These are phyloP conservation scores for Philaenus spumarius DNA, from an alignment of 1,140 invertebrate genomes.

Conservation along the genomic window DNA sequence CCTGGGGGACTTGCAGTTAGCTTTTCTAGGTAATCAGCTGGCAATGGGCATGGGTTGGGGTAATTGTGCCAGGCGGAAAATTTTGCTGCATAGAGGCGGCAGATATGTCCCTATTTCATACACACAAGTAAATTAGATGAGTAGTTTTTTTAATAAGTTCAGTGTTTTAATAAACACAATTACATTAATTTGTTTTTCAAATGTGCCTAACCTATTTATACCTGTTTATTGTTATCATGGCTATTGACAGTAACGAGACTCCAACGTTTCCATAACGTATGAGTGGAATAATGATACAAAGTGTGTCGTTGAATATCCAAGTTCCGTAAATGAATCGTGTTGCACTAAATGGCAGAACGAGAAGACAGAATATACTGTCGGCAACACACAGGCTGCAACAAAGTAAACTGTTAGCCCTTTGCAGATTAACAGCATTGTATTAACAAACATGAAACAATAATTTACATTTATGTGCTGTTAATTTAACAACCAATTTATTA, in stretches of 20 bases:
- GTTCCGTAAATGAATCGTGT: constrained; percentile 68
- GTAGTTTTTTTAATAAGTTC: no score
- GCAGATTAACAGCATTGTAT: not conserved
- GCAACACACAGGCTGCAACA: constrained; percentile 71
- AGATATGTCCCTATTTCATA: no score
- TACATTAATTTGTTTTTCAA: not conserved
- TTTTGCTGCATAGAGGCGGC: no score
- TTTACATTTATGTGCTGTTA: not conserved
- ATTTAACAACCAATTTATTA: not conserved
- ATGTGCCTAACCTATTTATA: constrained; percentile 31
- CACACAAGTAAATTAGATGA: no score
- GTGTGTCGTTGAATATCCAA: constrained; percentile 62
- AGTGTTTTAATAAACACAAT: no score
- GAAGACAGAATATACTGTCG: constrained; percentile 75
- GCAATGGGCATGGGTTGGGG: no score
- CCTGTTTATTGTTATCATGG: constrained; percentile 83
- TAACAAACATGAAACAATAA: not conserved
- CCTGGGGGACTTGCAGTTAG: no score
- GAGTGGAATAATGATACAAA: constrained; percentile 72
- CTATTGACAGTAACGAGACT: constrained; percentile 78
- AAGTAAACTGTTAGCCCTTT: constrained; percentile 21
- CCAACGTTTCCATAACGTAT: constrained; percentile 80
- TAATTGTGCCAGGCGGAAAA: no score
- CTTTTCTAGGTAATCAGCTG: no score
- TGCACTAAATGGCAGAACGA: constrained; percentile 77